A percentile compares a stretch with the other conserved stretches of the same genome.
These are phyloP conservation scores for Mystacornis crossleyi DNA, from an alignment of 2,113 vertebrate species.

Conservation along the genomic window DNA sequence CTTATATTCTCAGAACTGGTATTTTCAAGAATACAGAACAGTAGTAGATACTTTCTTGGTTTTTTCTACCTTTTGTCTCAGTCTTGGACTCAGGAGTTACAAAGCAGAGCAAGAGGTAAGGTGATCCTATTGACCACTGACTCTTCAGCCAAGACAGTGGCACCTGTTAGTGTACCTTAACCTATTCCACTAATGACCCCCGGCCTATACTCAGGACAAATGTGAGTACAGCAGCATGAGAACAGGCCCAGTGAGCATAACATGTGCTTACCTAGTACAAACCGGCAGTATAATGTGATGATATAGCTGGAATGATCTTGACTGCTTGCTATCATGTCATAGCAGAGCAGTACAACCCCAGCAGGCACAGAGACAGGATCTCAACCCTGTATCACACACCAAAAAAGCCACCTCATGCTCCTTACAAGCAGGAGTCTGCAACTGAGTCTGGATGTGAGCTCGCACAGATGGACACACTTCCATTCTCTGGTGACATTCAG, in stretches of 20 bases:
- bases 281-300: not conserved
- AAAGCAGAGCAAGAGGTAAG: not conserved
- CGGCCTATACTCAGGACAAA: not conserved
- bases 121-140: not conserved
- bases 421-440: not conserved
- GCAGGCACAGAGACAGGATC: not conserved
- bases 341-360: not conserved
- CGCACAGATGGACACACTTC: not conserved
- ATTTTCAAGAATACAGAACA: not conserved
- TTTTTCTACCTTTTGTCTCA: not conserved
- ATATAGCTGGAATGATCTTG: not conserved
- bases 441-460: not conserved
- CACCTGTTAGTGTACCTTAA: not conserved
- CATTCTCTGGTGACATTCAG: not conserved
- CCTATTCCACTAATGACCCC: not conserved
- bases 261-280: not conserved
- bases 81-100: not conserved
- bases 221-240: not conserved
- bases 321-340: rapidly evolving
- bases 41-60: not conserved
- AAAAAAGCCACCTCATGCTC: not conserved
- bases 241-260: not conserved
- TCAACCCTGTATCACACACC: not conserved
- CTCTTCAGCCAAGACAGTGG: not conserved
- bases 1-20: not conserved